Conservation (phyloP, 2,888 invertebrate species). For the Cosmopolites sordidus region DNA sequence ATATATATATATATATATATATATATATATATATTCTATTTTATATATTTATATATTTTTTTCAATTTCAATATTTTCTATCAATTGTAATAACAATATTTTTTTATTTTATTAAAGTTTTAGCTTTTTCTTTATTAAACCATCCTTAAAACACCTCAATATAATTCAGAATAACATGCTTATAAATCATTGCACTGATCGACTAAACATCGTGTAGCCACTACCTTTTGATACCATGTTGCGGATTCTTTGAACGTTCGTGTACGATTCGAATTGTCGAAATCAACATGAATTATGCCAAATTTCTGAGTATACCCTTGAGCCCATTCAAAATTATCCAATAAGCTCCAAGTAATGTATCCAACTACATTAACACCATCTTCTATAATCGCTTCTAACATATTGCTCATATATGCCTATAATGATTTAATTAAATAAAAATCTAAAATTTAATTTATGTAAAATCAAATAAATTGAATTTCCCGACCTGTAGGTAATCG, state of each 20-base stretch:
- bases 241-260: conserved; percentile 22
- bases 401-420: conserved; percentile 30
- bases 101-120: no score
- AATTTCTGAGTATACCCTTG: conserved; percentile 17
- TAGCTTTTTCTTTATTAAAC: no score
- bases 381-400: conserved; percentile 33
- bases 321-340: conserved; percentile 61
- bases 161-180: no score
- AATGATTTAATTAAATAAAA: conserved; percentile 25
- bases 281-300: conserved; percentile 22
- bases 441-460: no score
- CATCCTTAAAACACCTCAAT: no score
- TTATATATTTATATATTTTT: no score
- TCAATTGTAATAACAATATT: no score
- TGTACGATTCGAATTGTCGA: conserved; percentile 20
- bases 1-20: no score
- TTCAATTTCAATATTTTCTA: no score
- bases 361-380: conserved; percentile 51
- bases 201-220: conserved; percentile 20
- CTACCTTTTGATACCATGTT: conserved; percentile 17
- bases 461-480: not conserved
- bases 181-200: conserved; percentile 11
- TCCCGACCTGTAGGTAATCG: conserved; percentile 12
- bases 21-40: no score
- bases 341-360: conserved; percentile 58